Evolutionary conservation across 2,113 vertebrate genomes (phyloP), one percentile per base, ranked within the genome.

Genomic region (Rallus limicola): DNA sequence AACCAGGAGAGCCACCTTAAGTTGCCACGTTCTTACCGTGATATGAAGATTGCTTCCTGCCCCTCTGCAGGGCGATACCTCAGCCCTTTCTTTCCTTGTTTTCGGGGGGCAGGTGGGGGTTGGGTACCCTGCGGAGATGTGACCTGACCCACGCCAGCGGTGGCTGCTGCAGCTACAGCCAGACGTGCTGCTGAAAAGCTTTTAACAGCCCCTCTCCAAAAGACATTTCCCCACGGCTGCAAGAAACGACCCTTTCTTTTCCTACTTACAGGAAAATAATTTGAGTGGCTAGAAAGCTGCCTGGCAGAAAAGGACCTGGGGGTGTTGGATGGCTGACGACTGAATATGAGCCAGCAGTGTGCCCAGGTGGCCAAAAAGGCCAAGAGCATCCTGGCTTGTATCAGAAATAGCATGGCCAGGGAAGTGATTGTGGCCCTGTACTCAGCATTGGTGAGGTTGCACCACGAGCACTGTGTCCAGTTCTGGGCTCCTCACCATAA

Each of bases 11-110:
- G 28, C 52, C 0, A 2, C 0, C 19, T 33, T 20, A 1, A 3
- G 9, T 8, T 1, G 34, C 16, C 87, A 1, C 2, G 17, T 1
- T 7, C 4, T 2, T 5, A 25, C 13, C 52, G 1, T 0, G 2
- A 33, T 26, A 29, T 8, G 25, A 2, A 20, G 7, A 0, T 15
- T 0, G 23, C 5, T 7, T 14, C 31, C 16, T 23, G n/a, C 21
- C 19, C 17, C 60, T 17, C 3, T 2, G 38, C 29, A 68, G 48
- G 3, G 81, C 18, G 31, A 11, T 0, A 2, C 16, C 2, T 4
- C 2, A 18, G 48, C 31, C 38, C 64, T 16, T 1, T 28, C 48
- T 48, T 28, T 33, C 17, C 4, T 46, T 46, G 16, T 46, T 46
- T 46, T 46, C 5, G 0, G 63, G 25, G 28, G 29, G 5, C 48